Evolutionary conservation across 2,113 vertebrate species (phyloP).

Genomic region (Anolis sagrei): DNA sequence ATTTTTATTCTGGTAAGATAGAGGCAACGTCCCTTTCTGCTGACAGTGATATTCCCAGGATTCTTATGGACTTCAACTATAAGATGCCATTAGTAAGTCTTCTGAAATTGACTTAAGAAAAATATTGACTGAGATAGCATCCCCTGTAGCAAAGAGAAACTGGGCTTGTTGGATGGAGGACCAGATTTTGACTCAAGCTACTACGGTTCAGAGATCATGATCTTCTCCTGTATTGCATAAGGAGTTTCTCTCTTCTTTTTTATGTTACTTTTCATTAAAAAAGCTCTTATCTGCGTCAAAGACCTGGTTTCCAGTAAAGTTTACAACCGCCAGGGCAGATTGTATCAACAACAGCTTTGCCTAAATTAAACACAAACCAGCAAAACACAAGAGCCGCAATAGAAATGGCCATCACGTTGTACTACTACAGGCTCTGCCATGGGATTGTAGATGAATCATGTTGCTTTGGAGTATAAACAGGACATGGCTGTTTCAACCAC

Average conservation of each 20-base stretch:
- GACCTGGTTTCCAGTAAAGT: slow-evolving; percentile 67
- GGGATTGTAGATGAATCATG: slow-evolving; percentile 49
- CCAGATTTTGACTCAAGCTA: neutral
- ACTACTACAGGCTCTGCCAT: slow-evolving; percentile 50
- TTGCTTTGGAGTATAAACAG: slow-evolving; percentile 74
- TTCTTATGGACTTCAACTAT: neutral
- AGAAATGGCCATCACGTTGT: slow-evolving; percentile 66
- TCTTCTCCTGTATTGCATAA: slow-evolving; percentile 32
- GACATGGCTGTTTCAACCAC: slow-evolving; percentile 69
- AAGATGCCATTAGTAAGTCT: neutral
- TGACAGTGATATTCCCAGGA: neutral
- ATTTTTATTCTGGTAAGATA: no score
- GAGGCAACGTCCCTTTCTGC: neutral
- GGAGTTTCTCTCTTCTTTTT: slow-evolving; percentile 24
- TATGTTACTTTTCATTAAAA: slow-evolving; percentile 42
- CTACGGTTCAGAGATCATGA: slow-evolving; percentile 23
- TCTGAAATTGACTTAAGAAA: no score
- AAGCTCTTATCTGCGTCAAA: slow-evolving; percentile 71
- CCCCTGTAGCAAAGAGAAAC: neutral
- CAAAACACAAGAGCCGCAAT: slow-evolving; percentile 59
- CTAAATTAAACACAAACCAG: slow-evolving; percentile 68
- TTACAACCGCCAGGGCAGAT: slow-evolving; percentile 49
- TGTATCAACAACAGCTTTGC: slow-evolving; percentile 69
- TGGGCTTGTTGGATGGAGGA: neutral
- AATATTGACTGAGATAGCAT: neutral